phyloP scores from a whole-genome alignment of 2,113 vertebrate genomes.

The Laticauda colubrina region DNA sequence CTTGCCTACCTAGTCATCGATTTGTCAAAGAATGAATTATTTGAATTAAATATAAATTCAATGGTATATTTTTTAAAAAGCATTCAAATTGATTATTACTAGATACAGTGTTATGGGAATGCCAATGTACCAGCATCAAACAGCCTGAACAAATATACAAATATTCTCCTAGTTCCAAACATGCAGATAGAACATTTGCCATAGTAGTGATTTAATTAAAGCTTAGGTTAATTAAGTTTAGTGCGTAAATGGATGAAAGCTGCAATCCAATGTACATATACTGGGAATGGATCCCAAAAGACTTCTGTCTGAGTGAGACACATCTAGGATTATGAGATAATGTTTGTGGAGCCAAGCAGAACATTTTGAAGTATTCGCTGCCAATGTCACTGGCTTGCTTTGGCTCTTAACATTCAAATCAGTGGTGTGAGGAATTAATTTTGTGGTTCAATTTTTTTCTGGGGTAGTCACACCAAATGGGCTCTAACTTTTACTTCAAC shows the following conservation, averaged over 20 bases:
- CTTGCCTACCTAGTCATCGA: not conserved
- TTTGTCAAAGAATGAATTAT: not conserved
- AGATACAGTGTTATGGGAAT: not conserved
- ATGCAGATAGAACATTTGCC: not conserved
- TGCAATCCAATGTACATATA: not conserved
- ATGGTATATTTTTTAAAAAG: not conserved
- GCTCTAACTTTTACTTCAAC: conserved; percentile 58
- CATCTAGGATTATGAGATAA: not conserved
- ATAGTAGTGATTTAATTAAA: not conserved
- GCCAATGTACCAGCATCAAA: not conserved
- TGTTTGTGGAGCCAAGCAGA: not conserved
- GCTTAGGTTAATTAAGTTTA: not conserved
- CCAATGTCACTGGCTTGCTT: not conserved
- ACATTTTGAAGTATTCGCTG: not conserved
- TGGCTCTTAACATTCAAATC: conserved; percentile 15
- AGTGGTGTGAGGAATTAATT: conserved; percentile 31
- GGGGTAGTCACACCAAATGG: conserved; percentile 47
- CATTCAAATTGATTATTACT: not conserved
- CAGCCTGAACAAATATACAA: not conserved
- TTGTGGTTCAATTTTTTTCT: conserved; percentile 45
- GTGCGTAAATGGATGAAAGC: not conserved
- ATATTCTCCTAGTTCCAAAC: not conserved
- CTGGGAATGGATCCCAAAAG: not conserved
- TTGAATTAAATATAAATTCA: not conserved
- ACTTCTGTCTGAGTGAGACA: not conserved